These are phyloP conservation scores for Steinernema feltiae DNA, from an alignment of 1,140 invertebrate species.

Conservation along the genomic window DNA sequence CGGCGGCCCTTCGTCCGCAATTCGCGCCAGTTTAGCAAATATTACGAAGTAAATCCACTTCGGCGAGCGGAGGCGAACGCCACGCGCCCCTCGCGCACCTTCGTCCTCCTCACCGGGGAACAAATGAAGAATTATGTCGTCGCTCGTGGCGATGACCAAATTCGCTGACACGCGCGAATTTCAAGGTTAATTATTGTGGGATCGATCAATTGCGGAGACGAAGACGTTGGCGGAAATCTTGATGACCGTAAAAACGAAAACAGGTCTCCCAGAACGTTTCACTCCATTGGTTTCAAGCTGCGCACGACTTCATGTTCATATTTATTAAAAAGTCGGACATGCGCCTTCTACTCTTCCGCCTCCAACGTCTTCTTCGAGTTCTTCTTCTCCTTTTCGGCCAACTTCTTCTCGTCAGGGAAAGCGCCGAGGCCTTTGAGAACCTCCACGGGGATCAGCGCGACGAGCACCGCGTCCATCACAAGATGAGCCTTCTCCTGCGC, in stretches of 20 bases:
- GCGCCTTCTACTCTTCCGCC: too few species aligned
- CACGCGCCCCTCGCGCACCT: not conserved
- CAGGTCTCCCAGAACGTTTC: too few species aligned
- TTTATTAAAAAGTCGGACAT: too few species aligned
- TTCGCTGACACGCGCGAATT: constrained; percentile 6
- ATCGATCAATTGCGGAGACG: not conserved
- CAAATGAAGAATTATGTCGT: constrained; percentile 6
- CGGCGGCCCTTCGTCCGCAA: constrained; percentile 1
- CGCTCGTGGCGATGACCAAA: not conserved
- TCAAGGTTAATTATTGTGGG: not conserved
- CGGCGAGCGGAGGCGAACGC: not conserved
- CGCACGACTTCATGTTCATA: too few species aligned
- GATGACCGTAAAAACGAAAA: not conserved
- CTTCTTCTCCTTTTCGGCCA: not conserved
- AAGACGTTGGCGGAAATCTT: not conserved
- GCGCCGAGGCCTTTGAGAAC: not conserved
- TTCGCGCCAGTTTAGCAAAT: constrained; percentile 12
- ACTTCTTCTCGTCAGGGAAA: not conserved
- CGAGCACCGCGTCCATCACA: not conserved
- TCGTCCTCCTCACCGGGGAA: too few species aligned
- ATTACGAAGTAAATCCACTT: constrained; percentile 2
- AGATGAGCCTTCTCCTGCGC: not conserved
- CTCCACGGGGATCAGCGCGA: not conserved
- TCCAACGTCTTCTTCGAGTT: too few species aligned
- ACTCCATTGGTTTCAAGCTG: too few species aligned